Percentiles rank a stretch among this genome's conserved stretches.
These are phyloP conservation scores for Euschistus heros DNA, from an alignment of 1,140 invertebrate genomes.

Conservation along the genomic window DNA sequence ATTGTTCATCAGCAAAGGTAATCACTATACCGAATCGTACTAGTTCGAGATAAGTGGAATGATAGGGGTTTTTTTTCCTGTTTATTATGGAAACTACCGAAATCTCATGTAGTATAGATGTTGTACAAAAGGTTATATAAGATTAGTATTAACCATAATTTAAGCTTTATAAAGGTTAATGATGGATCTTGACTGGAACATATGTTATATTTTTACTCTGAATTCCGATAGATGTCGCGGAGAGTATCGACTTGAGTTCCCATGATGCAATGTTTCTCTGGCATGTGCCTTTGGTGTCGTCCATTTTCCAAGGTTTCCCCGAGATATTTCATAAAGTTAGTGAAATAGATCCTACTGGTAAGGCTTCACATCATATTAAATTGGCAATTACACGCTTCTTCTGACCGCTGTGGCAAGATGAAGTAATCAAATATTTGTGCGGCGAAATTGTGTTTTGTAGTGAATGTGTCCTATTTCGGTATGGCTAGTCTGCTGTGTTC, in stretches of 20 bases:
- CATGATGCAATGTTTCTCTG: slow-evolving; percentile 47
- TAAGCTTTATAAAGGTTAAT: too few relatives aligned
- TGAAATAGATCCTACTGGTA: slow-evolving; percentile 38
- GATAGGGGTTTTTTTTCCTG: too few relatives aligned
- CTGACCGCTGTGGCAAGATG: not conserved
- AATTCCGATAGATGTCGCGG: slow-evolving; percentile 22
- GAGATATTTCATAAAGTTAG: slow-evolving; percentile 50
- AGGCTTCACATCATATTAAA: slow-evolving; percentile 29
- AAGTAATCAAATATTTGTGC: slow-evolving; percentile 1
- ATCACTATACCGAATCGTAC: too few relatives aligned
- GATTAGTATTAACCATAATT: too few relatives aligned
- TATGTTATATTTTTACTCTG: slow-evolving; percentile 15
- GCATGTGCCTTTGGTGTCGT: slow-evolving; percentile 54
- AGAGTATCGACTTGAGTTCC: slow-evolving; percentile 30
- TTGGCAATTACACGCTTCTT: not conserved
- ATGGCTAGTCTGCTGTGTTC: slow-evolving; percentile 18
- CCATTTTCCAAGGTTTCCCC: slow-evolving; percentile 55
- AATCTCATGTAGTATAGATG: too few relatives aligned
- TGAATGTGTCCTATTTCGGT: slow-evolving; percentile 27
- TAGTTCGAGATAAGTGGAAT: too few relatives aligned
- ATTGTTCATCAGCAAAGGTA: too few relatives aligned
- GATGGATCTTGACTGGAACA: not conserved
- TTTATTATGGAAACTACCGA: too few relatives aligned
- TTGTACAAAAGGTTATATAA: too few relatives aligned
- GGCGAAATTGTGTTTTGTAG: slow-evolving; percentile 7